These are phyloP conservation scores for Nesidiocoris tenuis DNA, from an alignment of 2,888 invertebrate genomes.

Conservation along the genomic window DNA sequence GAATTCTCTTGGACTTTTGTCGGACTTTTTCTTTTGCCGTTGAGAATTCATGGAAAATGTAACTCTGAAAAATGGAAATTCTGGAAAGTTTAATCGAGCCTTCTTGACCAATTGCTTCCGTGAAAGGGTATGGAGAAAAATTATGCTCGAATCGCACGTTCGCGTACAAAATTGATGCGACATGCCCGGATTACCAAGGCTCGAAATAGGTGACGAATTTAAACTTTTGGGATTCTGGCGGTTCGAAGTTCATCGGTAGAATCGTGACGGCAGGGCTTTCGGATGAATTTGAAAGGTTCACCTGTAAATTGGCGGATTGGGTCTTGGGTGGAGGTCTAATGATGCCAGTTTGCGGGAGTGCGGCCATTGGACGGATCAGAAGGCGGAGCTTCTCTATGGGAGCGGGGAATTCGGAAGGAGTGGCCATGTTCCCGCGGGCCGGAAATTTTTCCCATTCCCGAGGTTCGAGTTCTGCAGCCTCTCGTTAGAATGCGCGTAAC, in stretches of 20 bases:
- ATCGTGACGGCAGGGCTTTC: constrained; percentile 1
- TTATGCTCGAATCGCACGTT: background rate
- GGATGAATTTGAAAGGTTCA: constrained; percentile 33
- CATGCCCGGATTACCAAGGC: background rate
- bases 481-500: constrained; percentile 11
- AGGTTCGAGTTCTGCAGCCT: constrained; percentile 10
- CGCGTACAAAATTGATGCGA: background rate
- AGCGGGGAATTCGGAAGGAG: constrained; percentile 13
- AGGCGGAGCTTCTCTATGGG: constrained; percentile 10
- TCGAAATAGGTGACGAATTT: background rate
- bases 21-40: too few relatives aligned
- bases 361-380: constrained; percentile 19
- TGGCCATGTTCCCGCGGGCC: constrained; percentile 11
- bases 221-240: background rate
- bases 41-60: too few relatives aligned
- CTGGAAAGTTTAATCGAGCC: background rate
- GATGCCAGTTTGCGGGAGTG: constrained; percentile 24
- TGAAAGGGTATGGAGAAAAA: background rate
- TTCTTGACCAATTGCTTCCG: background rate
- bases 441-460: constrained; percentile 8
- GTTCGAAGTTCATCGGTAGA: background rate
- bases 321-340: constrained; percentile 10
- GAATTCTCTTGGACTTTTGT: too few relatives aligned
- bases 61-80: background rate
- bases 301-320: constrained; percentile 29